Percentiles rank a stretch among this genome's conserved stretches.
These are phyloP conservation scores for Drosophila willistoni DNA, from an alignment of 1,140 invertebrate genomes.

Conservation along the genomic window DNA sequence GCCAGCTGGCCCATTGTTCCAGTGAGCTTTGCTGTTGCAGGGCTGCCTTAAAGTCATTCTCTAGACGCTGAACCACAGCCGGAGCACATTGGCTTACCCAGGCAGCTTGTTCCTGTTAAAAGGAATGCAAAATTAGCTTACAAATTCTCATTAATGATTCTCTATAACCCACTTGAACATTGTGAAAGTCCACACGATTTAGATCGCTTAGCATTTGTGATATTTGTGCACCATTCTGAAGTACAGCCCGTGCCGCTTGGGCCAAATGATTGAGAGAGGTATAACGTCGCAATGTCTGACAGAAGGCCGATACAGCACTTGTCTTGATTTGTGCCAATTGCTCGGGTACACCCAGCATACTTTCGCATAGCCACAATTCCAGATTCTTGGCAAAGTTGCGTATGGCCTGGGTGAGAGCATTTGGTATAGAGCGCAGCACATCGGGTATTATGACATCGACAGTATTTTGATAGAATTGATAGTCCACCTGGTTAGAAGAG, in stretches of 20 bases:
- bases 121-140: not conserved
- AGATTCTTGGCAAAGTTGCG: conserved; percentile 96
- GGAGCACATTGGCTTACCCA: conserved; percentile 99
- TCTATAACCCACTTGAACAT: conserved; percentile 90
- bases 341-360: conserved; percentile 93
- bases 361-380: conserved; percentile 93
- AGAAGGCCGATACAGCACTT: conserved; percentile 94
- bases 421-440: conserved; percentile 96
- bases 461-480: conserved; percentile 97
- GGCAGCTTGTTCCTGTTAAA: conserved; percentile 89
- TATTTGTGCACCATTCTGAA: conserved; percentile 98
- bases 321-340: conserved; percentile 93
- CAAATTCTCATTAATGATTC: not conserved
- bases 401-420: conserved; percentile 96
- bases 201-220: conserved; percentile 98
- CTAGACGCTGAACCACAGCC: conserved; percentile 92
- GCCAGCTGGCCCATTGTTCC: conserved; percentile 98
- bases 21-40: conserved; percentile 96
- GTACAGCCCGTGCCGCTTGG: conserved; percentile 95
- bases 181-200: conserved; percentile 98
- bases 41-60: conserved; percentile 97
- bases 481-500: conserved; percentile 87
- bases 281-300: conserved; percentile 97
- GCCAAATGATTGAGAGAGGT: conserved; percentile 99
- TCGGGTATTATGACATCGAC: conserved; percentile 98